Evolutionary conservation across 1,140 invertebrate species (phyloP), one percentile per base, ranked within the genome.

Genomic region (Lineus longissimus): DNA sequence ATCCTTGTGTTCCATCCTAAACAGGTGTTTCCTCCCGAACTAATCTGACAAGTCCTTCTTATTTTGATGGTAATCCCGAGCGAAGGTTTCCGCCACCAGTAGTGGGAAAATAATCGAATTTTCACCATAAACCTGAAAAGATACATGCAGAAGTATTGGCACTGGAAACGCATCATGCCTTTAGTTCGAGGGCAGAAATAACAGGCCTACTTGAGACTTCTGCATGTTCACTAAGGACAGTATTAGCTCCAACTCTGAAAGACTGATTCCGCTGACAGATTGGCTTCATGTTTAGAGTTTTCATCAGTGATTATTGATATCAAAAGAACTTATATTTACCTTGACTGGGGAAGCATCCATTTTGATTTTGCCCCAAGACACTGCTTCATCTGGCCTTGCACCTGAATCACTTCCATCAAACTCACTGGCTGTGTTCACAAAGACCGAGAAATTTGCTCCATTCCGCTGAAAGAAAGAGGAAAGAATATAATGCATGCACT

Each of bases 381-480:
- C 86, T 0, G 97, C 97, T 85, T 99, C 97, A 85, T 99, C 97
- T 2, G 97, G 96, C 55, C 91, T 84, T 0, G 97, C 97, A 11
- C 97, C 97, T 67, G 94, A 92, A 81, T 99, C 97, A 81, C 94
- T 97, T 0, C 97, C 97, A 86, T 99, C 97, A 86, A 91, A 99
- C 84, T 99, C 97, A 30, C 89, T 89, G 1, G 91, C 91, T n/a
- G 97, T 99, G 80, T 99, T 99, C 2, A 99, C 84, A 83, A 91
- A 99, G 7, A 99, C 94, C 0, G 94, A 86, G 84, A 87, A 99
- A 81, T 99, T 94, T 17, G 95, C 93, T n/a, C 97, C 97, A 84
- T 99, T 99, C 71, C 97, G 88, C 90, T 92, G 70, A 55, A 83
- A 83, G 75, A 65, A 76, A 63, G n/a, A 43, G 54, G 62, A 41